Evolutionary conservation across 2,113 vertebrate genomes (phyloP).

Genomic region (Emberiza fucata): DNA sequence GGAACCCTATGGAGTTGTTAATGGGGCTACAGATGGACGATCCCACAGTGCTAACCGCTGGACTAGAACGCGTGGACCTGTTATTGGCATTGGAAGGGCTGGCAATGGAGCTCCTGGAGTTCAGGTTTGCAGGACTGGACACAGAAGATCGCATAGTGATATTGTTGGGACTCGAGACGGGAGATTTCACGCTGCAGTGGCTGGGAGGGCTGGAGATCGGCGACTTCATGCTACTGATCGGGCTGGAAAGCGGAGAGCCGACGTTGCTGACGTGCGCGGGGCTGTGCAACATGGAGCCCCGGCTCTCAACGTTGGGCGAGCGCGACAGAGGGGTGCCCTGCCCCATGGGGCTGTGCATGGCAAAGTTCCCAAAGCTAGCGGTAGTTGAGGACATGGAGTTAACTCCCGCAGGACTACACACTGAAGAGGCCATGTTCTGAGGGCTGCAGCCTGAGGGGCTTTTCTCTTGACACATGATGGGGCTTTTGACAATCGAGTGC

Average conservation of each 20-base stretch:
- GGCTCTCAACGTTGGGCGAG: constrained; percentile 80
- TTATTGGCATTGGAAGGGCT: constrained; percentile 87
- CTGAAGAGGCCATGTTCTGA: constrained; percentile 77
- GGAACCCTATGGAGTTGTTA: constrained; percentile 72
- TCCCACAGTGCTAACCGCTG: constrained; percentile 75
- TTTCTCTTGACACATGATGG: constrained; percentile 75
- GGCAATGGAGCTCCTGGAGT: constrained; percentile 86
- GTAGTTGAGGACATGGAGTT: constrained; percentile 92
- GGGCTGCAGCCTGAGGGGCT: constrained; percentile 84
- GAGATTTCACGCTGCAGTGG: constrained; percentile 91
- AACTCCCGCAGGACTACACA: constrained; percentile 81
- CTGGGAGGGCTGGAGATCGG: constrained; percentile 95
- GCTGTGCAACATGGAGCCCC: constrained; percentile 87
- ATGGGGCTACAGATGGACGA: constrained; percentile 77
- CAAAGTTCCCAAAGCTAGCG: constrained; percentile 80
- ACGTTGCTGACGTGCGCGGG: constrained; percentile 86
- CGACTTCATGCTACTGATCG: constrained; percentile 92
- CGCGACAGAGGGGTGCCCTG: constrained; percentile 79
- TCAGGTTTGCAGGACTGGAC: constrained; percentile 85
- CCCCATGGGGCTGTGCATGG: constrained; percentile 82
- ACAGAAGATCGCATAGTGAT: constrained; percentile 81
- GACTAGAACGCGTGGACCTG: constrained; percentile 79
- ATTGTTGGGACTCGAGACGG: constrained; percentile 85
- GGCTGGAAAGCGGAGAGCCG: constrained; percentile 90
- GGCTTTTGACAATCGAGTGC: constrained; percentile 76